These are phyloP conservation scores for Salminus brasiliensis DNA, from an alignment of 2,113 vertebrate genomes.

Conservation along the genomic window DNA sequence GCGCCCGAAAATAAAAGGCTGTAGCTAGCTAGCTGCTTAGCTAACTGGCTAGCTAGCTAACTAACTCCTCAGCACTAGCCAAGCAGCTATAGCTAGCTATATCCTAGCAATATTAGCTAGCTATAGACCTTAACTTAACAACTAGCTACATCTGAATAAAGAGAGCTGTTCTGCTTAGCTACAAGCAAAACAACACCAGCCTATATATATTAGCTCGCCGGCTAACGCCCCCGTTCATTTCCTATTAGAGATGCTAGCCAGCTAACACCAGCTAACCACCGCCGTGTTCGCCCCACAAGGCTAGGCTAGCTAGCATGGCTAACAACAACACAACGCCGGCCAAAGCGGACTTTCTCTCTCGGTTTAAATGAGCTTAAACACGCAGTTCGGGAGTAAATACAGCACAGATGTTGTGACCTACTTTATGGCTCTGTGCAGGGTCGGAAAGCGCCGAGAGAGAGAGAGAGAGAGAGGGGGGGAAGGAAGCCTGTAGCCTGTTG, in stretches of 20 bases:
- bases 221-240: not conserved
- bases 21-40: too few species aligned
- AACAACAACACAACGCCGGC: not conserved
- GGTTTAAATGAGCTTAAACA: not conserved
- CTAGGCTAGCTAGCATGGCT: too few species aligned
- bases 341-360: not conserved
- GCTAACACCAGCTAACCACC: too few species aligned
- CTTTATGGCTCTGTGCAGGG: not conserved
- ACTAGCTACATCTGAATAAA: not conserved
- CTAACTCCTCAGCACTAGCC: too few species aligned
- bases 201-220: not conserved
- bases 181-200: not conserved
- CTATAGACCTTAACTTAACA: too few species aligned
- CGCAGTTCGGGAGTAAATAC: not conserved
- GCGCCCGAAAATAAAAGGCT: too few species aligned
- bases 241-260: not conserved
- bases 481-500: not conserved
- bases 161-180: too few species aligned
- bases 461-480: not conserved
- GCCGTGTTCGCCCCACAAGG: too few species aligned
- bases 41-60: too few species aligned
- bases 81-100: too few species aligned
- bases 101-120: too few species aligned
- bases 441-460: not conserved
- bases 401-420: not conserved